Percentiles rank a stretch among this genome's conserved stretches.
Evolutionary conservation across 1,140 invertebrate species (phyloP).

Genomic region (Daktulosphaira vitifoliae): DNA sequence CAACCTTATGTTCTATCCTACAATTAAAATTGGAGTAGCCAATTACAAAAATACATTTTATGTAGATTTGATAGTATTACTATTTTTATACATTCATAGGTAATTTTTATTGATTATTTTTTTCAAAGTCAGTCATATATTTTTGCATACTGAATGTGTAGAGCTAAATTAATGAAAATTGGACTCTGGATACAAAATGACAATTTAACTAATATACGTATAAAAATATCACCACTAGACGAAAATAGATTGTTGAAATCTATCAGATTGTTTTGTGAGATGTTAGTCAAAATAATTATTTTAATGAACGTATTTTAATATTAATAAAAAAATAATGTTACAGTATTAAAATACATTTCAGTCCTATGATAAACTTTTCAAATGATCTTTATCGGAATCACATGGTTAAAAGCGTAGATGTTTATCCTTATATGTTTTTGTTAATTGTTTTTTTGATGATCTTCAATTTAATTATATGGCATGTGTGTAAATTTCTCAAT

Average conservation of each 20-base stretch:
- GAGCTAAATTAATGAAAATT: neutral
- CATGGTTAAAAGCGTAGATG: neutral
- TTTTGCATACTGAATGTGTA: too few species aligned
- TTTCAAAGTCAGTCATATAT: too few species aligned
- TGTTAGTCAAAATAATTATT: neutral
- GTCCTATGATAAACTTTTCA: neutral
- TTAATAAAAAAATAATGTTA: too few species aligned
- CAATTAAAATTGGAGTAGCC: neutral
- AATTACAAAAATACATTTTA: neutral
- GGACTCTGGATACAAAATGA: neutral
- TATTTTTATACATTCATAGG: too few species aligned
- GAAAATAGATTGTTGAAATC: neutral
- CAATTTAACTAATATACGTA: neutral
- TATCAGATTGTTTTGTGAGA: neutral
- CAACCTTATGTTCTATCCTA: neutral
- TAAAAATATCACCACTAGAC: neutral
- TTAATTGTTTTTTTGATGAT: neutral
- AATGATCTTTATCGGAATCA: neutral
- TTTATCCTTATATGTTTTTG: conserved; percentile 4
- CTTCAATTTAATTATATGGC: neutral
- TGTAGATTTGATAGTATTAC: too few species aligned
- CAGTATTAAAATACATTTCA: conserved; percentile 9
- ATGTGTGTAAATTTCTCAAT: too few species aligned
- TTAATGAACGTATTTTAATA: too few species aligned
- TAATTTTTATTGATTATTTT: too few species aligned